A percentile compares a stretch with the other conserved stretches of the same genome.
phyloP scores from a whole-genome alignment of 2,888 invertebrate genomes.

The Hirtodrosophila alboralis region DNA sequence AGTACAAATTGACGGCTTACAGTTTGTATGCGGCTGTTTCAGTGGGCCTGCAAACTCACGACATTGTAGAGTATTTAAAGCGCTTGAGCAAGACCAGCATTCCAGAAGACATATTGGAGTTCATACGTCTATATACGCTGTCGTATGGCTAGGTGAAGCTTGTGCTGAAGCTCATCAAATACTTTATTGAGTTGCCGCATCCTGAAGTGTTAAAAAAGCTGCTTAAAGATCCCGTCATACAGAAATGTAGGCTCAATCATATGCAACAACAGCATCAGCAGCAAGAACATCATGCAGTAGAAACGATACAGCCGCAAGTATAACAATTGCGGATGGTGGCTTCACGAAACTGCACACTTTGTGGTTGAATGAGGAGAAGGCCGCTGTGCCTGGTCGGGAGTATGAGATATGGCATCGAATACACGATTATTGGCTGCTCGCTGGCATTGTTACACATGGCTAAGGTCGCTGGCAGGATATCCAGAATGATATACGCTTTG shows the following conservation, averaged over 20 bases:
- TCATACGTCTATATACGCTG: constrained; percentile 97
- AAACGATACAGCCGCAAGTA: too few species aligned
- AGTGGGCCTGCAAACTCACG: constrained; percentile 98
- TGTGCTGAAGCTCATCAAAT: constrained; percentile 98
- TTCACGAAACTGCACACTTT: too few species aligned
- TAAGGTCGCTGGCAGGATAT: too few species aligned
- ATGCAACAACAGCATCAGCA: too few species aligned
- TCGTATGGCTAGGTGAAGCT: constrained; percentile 99
- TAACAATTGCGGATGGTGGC: too few species aligned
- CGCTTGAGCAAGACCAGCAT: constrained; percentile 97
- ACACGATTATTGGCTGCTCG: too few species aligned
- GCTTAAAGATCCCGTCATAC: constrained; percentile 96
- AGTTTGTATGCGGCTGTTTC: constrained; percentile 99
- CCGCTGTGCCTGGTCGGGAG: too few species aligned
- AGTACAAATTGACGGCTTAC: constrained; percentile 98
- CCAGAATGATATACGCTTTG: too few species aligned
- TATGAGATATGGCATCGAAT: too few species aligned
- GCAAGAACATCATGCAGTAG: too few species aligned
- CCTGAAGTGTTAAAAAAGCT: constrained; percentile 98
- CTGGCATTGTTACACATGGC: too few species aligned
- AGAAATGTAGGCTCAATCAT: constrained; percentile 95
- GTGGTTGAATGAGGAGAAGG: too few species aligned
- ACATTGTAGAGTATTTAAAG: constrained; percentile 98
- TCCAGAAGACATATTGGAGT: constrained; percentile 97
- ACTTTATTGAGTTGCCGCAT: constrained; percentile 96